Evolutionary conservation across 1,140 invertebrate species (phyloP), one percentile per base, ranked within the genome.

Genomic region (Ridgeia piscesae): DNA sequence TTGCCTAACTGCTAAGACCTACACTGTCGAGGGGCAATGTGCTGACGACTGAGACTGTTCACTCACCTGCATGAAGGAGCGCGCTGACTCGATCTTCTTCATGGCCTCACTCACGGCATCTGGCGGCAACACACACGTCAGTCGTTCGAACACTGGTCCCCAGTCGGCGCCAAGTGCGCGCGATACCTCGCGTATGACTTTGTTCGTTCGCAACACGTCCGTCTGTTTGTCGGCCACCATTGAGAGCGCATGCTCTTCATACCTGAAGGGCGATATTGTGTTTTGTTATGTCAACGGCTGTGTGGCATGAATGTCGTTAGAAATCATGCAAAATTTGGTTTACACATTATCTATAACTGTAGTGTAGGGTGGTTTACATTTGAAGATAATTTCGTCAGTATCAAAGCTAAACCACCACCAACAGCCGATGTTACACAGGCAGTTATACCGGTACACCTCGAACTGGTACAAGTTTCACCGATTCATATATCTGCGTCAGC

Each of bases 121-220:
- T 35, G 31, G 48, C 9, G 92, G 92, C 91, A 89, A 92, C 21
- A 88, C 33, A n/a, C 42, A 34, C 89, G 91, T 92, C 91, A 93
- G 91, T 35, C 90, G 88, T 27, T 89, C 34, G 50, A 92, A 93
- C 34, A 93, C 91, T n/a, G 92, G 91, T 42, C 92, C 42, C 92
- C 92, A 93, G 9, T 93, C 91, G 88, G 42, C 89, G 27, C 92
- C 92, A 35, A 93, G 91, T 34, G 33, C 77, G 6, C 92, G 48
- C 34, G 92, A 93, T 1, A 92, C 92, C n/a, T 93, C 92, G 33
- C 92, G 91, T 89, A 93, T 89, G 88, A 91, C 88, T 42, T 91
- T 93, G 58, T 93, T 93, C 91, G 91, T 93, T 89, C 91, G 50
- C 91, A 93, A 90, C 31, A 93, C 50, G 91, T 93, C 33, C 27